Base-by-base conservation (phyloP, 2,888 invertebrate species). In the Pteria penguin region DNA sequence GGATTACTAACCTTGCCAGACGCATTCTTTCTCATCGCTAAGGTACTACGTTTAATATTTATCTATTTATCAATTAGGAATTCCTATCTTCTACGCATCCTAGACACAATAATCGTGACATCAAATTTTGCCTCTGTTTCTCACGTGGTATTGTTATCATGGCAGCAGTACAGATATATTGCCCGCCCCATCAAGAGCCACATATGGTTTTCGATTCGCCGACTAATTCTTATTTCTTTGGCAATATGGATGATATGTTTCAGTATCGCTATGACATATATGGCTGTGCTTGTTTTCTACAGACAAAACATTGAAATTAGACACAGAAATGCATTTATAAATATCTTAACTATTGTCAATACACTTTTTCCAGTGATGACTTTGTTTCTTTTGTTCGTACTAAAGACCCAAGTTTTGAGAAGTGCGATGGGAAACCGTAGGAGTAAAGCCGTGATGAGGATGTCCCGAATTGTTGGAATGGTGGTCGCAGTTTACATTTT, bases 81-180 rank as follows among this genome's bases (percentile, higher is more conserved):
- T 52, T 52, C 18, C 52, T n/a, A 18, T n/a, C 18, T 52, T n/a
- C 22, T 52, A 22, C n/a, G n/a, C 3, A 29, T 29, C 26, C 14
- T 61, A 45, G 33, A 61, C 31, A 26, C 36, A 29, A 26, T 55
- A 24, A 26, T 57, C 18, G 1, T 66, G 27, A 24, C 73, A 8
- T 58, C 73, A 26, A 52, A 29, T 26, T 31, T 31, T 2, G 52
- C 73, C 14, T 73, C 73, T 24, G 66, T 73, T 5, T n/a, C 27
- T 2, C 73, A 73, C 29, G 67, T 73, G 8, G 32, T 73, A 26
- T 33, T 73, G 1, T 61, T 73, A 14, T 73, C 73, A 5, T 22
- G 67, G 1, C 58, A 63, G n/a, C 73, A 63, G 22, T 73, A 73
- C 32, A 29, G 60, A 4, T 29, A 58, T 14, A 61, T 73, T 8